Conservation (phyloP, 2,113 vertebrate species). For the Pachyramphus minor region DNA sequence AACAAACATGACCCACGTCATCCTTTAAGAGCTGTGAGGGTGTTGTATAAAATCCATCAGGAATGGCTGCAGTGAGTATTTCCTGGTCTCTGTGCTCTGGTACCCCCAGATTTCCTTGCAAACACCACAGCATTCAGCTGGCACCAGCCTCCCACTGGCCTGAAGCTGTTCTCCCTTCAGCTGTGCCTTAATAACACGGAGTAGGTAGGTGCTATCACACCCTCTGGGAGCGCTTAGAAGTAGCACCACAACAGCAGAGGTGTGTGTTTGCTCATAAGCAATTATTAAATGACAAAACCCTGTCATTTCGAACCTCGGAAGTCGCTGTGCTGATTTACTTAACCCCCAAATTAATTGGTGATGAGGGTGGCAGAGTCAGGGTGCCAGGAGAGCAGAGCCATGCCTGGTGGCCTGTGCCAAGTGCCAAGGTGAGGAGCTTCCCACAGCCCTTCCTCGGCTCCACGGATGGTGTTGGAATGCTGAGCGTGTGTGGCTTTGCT, state of each 20-base stretch:
- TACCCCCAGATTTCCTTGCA: neutral
- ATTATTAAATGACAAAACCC: slow-evolving; percentile 34
- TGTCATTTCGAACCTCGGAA: slow-evolving; percentile 21
- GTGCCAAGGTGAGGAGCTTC: neutral
- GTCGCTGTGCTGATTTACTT: neutral
- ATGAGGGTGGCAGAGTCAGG: neutral
- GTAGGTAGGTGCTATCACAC: slow-evolving; percentile 47
- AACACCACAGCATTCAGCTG: neutral
- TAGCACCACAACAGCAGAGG: slow-evolving; percentile 1
- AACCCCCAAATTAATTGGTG: slow-evolving; percentile 7
- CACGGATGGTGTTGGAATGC: accelerated
- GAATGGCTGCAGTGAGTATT: accelerated
- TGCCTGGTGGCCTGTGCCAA: neutral
- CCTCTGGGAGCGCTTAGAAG: neutral
- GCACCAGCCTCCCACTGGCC: neutral
- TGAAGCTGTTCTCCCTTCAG: neutral
- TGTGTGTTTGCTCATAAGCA: slow-evolving; percentile 44
- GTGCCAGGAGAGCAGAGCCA: neutral
- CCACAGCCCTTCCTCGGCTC: neutral
- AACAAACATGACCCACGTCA: accelerated
- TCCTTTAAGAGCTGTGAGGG: neutral
- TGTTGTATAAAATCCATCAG: neutral
- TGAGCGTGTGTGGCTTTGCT: neutral
- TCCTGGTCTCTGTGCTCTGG: neutral
- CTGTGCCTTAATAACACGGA: neutral